phyloP scores from a whole-genome alignment of 2,888 invertebrate genomes.

The Spodoptera littoralis region DNA sequence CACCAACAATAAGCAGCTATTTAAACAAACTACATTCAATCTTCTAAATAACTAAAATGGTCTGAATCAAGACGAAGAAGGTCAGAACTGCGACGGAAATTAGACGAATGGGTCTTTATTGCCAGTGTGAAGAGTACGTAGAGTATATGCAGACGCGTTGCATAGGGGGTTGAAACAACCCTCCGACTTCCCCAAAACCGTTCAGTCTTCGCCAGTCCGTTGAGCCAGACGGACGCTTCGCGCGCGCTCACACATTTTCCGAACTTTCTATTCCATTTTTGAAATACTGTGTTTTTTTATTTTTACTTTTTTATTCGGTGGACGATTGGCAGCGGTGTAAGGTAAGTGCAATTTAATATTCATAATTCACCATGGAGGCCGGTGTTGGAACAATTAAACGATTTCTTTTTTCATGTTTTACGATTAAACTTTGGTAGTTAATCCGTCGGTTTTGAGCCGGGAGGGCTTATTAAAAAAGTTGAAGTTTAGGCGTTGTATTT shows the following conservation, averaged over 20 bases:
- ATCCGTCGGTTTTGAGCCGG: conserved; percentile 63
- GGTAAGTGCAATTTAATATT: conserved; percentile 68
- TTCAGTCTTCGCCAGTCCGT: conserved; percentile 70
- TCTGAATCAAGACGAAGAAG: conserved; percentile 68
- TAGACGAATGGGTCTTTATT: conserved; percentile 67
- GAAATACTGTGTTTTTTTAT: conserved; percentile 64
- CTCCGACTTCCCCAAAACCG: conserved; percentile 41
- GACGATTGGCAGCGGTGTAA: conserved; percentile 49
- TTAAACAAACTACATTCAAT: conserved; percentile 13
- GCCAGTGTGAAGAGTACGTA: conserved; percentile 48
- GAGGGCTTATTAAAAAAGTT: conserved; percentile 83
- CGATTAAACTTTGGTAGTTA: conserved; percentile 75
- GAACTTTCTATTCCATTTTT: conserved; percentile 63
- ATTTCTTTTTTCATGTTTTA: conserved; percentile 66
- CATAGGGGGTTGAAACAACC: conserved; percentile 67
- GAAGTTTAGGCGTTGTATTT: conserved; percentile 67
- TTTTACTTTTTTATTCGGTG: conserved; percentile 54
- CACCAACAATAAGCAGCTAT: conserved; percentile 16
- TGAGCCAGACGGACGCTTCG: conserved; percentile 55
- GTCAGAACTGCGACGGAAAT: conserved; percentile 72
- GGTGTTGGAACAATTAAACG: conserved; percentile 65
- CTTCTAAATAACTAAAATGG: conserved; percentile 63
- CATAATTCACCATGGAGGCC: conserved; percentile 55
- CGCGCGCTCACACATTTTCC: conserved; percentile 46
- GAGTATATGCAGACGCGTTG: conserved; percentile 65